These are phyloP conservation scores for Ametastegia equiseti DNA, from an alignment of 2,888 invertebrate genomes.

Conservation along the genomic window DNA sequence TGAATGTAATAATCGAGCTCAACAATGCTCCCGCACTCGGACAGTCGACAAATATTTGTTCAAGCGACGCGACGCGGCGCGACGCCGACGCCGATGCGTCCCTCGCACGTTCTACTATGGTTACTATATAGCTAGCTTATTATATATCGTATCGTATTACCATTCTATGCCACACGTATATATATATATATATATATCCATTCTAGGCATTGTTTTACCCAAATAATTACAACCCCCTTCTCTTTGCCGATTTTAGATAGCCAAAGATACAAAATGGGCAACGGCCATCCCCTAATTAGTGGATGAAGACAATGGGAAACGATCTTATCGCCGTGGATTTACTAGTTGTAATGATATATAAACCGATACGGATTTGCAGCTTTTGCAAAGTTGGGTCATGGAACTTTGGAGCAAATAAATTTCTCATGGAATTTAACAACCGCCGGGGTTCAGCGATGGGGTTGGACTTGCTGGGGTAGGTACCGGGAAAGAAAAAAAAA, in stretches of 20 bases:
- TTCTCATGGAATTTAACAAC: too few species aligned
- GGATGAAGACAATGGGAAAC: background rate
- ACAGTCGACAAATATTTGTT: constrained; percentile 26
- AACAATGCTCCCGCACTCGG: background rate
- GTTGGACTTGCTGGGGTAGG: too few species aligned
- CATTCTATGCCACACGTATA: background rate
- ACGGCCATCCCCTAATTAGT: background rate
- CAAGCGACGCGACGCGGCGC: too few species aligned
- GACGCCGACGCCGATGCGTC: too few species aligned
- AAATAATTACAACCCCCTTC: background rate
- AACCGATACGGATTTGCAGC: too few species aligned
- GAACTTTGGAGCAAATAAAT: too few species aligned
- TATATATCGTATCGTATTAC: background rate
- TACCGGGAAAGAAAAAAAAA: background rate
- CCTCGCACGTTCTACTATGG: background rate
- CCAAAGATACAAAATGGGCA: too few species aligned
- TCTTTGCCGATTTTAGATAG: background rate
- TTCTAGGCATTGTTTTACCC: background rate
- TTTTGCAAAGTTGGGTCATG: too few species aligned
- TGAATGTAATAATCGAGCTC: constrained; percentile 14
- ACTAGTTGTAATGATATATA: too few species aligned
- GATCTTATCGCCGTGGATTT: too few species aligned
- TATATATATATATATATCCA: background rate
- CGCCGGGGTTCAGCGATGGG: too few species aligned
- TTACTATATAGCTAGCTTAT: background rate